Evolutionary conservation across 1,140 invertebrate genomes (phyloP), one percentile per base, ranked within the genome.

Genomic region (Campoletis sonorensis): DNA sequence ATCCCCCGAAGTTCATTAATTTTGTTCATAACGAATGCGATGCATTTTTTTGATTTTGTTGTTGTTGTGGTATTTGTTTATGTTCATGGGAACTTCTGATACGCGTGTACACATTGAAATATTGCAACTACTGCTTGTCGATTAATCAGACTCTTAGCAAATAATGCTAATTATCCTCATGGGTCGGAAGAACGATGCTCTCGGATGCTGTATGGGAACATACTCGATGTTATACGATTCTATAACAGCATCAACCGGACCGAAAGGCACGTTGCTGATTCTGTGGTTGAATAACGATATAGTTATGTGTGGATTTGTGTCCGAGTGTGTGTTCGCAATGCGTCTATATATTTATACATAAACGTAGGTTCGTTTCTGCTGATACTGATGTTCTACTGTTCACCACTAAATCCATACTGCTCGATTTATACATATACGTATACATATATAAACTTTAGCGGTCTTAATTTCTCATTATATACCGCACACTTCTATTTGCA

Each of bases 121-220:
- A 64, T 26, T 16, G 51, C 51, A 54, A 54, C 51, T 27, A 26
- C 61, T 61, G 61, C 76, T 77, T 83, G 67, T 83, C 84, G 84
- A 68, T 83, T 89, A 91, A 91, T 91, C 86, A 91, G 86, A 85
- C 84, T 87, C 86, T 88, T 85, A 83, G 85, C 87, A 90, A 91
- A 91, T 87, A 90, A 87, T 89, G 86, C 86, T 90, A 90, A 91
- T 91, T 90, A 88, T 88, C 80, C 87, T 82, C 79, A 75, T 75
- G 67, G 51, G 73, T 77, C 27, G 33, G 54, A 78, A 82, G 82
- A 84, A 82, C 80, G 83, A 82, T 84, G 75, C 72, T 70, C n/a
- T 8, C 73, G 82, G 51, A 45, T 30, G 51, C 61, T 54, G 54
- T 54, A 67, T 68, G 49, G 21, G 82, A 84, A 77, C 61, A 84